A percentile compares a stretch with the other conserved stretches of the same genome.
These are phyloP conservation scores for Pterostichus niger DNA, from an alignment of 2,888 invertebrate genomes.

Conservation along the genomic window DNA sequence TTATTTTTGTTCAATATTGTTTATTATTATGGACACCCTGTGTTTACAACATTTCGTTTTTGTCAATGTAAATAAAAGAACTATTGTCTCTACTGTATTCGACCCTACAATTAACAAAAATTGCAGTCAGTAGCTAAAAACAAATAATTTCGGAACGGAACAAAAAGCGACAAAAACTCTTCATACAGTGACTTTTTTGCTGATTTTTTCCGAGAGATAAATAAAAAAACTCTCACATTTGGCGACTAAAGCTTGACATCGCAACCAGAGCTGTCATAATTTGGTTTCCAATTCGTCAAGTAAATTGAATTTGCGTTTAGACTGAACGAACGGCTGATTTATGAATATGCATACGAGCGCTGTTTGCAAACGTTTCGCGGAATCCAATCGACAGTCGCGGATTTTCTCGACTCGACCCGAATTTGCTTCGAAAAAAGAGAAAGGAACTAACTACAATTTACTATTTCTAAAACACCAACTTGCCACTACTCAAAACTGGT, in stretches of 20 bases:
- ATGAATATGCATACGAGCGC: background rate
- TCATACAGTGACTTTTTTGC: too few species aligned
- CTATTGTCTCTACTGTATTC: too few species aligned
- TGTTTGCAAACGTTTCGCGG: constrained; percentile 1
- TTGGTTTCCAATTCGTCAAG: background rate
- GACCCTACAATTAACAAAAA: too few species aligned
- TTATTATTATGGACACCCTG: too few species aligned
- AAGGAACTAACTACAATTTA: background rate
- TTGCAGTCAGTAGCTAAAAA: too few species aligned
- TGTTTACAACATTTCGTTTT: too few species aligned
- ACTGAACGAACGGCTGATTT: background rate
- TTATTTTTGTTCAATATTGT: too few species aligned
- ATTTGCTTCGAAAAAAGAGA: constrained; percentile 6
- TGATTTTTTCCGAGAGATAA: too few species aligned
- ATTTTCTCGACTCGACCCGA: constrained; percentile 1
- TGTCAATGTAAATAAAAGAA: too few species aligned
- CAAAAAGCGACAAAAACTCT: too few species aligned
- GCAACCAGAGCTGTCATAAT: background rate
- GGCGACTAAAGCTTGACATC: background rate
- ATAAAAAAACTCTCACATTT: background rate
- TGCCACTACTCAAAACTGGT: background rate
- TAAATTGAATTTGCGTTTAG: background rate
- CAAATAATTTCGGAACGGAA: too few species aligned
- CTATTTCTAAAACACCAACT: background rate
- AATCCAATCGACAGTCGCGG: background rate